Base-by-base conservation (phyloP, 2,113 vertebrate species). In the Cinclus mexicanus region DNA sequence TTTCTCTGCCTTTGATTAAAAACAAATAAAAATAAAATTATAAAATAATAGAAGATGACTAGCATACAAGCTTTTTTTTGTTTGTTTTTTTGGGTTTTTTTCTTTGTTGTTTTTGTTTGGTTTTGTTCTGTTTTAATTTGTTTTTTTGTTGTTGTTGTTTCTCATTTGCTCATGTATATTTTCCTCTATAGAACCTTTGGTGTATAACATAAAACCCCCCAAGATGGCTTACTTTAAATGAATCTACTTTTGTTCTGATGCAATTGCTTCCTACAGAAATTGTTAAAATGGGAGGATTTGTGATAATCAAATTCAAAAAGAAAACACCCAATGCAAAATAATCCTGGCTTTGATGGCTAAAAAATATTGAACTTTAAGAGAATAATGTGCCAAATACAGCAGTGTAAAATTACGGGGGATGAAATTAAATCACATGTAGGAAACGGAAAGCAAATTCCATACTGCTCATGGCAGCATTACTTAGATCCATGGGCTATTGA, bases 271-370 rank as follows among this genome's bases (percentile, higher is more conserved):
- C n/a, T 87, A 44, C 7, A 75, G 20, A 87, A 90, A 64, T 15
- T 14, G 6, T 25, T 57, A 35, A 79, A 80, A 76, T 55, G 2
- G 56, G 2, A 52, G 7, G 29, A 26, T 47, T 77, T 67, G 17
- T 61, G 24, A 42, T 29, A 55, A 4, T 33, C 83, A n/a, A 61
- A 61, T 57, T 56, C 9, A 57, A 79, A 67, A 37, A 33, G 24
- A 15, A 37, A 55, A 67, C 52, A 52, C 2, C 0, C 4, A 41
- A 56, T 4, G 0, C 2, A 44, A 88, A 76, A 61, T 4, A 37
- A 31, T 0, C 14, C 47, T 67, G 16, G 8, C 4, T 83, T 86
- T 89, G 68, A 71, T 31, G 19, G 3, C 6, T 52, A 89, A 68
- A 75, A n/a, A 3, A 1, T 33, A 80, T 21, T 70, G 49, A 78